phyloP scores from a whole-genome alignment of 2,888 invertebrate species.

The Aproaerema taeniolella region DNA sequence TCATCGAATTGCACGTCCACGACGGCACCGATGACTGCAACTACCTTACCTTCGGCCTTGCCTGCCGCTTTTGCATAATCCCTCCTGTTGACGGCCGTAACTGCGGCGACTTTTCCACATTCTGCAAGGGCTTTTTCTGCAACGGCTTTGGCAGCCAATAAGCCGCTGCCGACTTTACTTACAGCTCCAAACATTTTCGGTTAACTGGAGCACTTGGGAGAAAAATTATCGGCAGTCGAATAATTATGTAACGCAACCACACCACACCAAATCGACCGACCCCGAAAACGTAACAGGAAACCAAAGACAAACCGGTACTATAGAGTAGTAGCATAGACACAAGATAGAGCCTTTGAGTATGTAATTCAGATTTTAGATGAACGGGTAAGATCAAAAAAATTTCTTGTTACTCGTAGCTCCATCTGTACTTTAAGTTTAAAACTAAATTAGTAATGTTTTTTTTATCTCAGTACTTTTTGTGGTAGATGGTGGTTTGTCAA shows the following conservation, averaged over 20 bases:
- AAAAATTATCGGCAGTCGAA: slow-evolving; percentile 39
- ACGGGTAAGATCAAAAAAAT: too few relatives aligned
- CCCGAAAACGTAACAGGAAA: slow-evolving; percentile 10
- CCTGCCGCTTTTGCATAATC: slow-evolving; percentile 45
- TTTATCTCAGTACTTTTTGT: too few relatives aligned
- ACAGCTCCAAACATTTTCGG: slow-evolving; percentile 79
- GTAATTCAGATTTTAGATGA: too few relatives aligned
- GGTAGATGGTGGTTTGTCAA: too few relatives aligned
- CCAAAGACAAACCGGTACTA: slow-evolving; percentile 1
- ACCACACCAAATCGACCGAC: slow-evolving; percentile 19
- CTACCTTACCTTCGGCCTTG: slow-evolving; percentile 79
- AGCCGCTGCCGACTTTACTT: slow-evolving; percentile 78
- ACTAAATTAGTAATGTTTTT: too few relatives aligned
- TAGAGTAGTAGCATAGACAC: too few relatives aligned
- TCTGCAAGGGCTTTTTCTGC: slow-evolving; percentile 78
- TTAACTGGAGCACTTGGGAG: slow-evolving; percentile 39
- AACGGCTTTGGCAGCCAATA: slow-evolving; percentile 77
- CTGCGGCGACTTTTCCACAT: slow-evolving; percentile 74
- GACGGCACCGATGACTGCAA: slow-evolving; percentile 96
- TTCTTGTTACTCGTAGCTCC: too few relatives aligned
- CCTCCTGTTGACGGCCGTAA: slow-evolving; percentile 52
- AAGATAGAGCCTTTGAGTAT: too few relatives aligned
- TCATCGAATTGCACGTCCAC: slow-evolving; percentile 98
- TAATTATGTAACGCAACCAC: slow-evolving; percentile 62
- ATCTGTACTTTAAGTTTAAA: too few relatives aligned